Evolutionary conservation across 2,888 invertebrate genomes (phyloP).

Genomic region (Lordiphosa andalusiaca): DNA sequence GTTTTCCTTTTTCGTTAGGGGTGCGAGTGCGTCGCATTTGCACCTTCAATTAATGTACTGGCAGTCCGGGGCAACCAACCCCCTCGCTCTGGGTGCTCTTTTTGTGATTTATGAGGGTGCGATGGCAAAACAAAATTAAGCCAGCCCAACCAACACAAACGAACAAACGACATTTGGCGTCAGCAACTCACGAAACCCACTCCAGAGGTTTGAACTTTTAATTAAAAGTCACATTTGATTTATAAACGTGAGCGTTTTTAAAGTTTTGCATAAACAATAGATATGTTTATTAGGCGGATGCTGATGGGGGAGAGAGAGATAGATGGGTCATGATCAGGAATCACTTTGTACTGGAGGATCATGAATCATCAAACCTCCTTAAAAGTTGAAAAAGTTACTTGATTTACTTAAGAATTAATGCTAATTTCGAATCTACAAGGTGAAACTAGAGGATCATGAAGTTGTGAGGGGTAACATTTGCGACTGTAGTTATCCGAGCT

Average conservation of each 20-base stretch:
- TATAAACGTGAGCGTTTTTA: slow-evolving; percentile 30
- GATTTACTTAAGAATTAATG: too few species aligned
- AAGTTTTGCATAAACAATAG: too few species aligned
- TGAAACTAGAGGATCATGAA: too few species aligned
- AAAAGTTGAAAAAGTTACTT: too few species aligned
- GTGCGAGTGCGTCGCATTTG: slow-evolving; percentile 72
- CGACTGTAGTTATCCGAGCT: too few species aligned
- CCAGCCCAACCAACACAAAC: slow-evolving; percentile 45
- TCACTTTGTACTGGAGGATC: too few species aligned
- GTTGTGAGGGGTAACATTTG: too few species aligned
- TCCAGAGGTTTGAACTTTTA: slow-evolving; percentile 63
- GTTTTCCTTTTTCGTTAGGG: slow-evolving; percentile 49
- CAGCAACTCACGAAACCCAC: slow-evolving; percentile 60
- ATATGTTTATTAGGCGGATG: too few species aligned
- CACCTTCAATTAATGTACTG: slow-evolving; percentile 70
- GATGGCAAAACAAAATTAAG: slow-evolving; percentile 73
- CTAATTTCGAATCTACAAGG: too few species aligned
- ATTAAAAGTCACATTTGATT: slow-evolving; percentile 76
- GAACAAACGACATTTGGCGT: slow-evolving; percentile 68
- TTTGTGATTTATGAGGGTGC: slow-evolving; percentile 74
- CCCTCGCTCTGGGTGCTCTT: slow-evolving; percentile 16
- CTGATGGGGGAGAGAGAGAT: too few species aligned
- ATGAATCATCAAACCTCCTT: too few species aligned
- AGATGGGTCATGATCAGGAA: too few species aligned
- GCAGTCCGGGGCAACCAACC: slow-evolving; percentile 30